These are phyloP conservation scores for Mormyrus hasselquistii DNA, from an alignment of 2,797 vertebrate genomes.

Conservation along the genomic window DNA sequence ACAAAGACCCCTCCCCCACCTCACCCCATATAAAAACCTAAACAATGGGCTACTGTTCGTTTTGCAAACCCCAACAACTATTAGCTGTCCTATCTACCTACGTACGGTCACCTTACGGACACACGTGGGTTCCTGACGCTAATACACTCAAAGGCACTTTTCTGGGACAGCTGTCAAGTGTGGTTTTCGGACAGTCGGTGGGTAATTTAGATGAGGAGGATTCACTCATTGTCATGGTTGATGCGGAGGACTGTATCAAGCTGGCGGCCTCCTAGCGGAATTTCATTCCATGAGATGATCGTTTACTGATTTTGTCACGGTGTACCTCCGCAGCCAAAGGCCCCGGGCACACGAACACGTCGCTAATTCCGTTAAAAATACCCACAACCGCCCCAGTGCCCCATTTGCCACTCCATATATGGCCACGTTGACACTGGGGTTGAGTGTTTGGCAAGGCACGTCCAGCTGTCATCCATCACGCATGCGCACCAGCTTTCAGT, in stretches of 20 bases:
- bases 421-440: constrained; percentile 63
- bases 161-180: not conserved
- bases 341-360: constrained; percentile 34
- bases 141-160: not conserved
- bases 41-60: not conserved
- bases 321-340: constrained; percentile 14
- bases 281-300: not conserved
- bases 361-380: constrained; percentile 70
- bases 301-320: not conserved
- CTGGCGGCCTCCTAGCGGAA: not conserved
- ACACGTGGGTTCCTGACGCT: not conserved
- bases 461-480: constrained; percentile 55
- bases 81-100: not conserved
- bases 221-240: not conserved
- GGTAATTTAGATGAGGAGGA: not conserved
- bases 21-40: not conserved
- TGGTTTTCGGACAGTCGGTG: not conserved
- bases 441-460: constrained; percentile 63
- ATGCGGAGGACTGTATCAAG: not conserved
- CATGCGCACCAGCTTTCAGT: constrained; percentile 38
- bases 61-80: not conserved
- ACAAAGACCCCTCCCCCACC: not conserved
- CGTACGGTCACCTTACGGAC: not conserved
- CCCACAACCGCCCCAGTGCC: constrained; percentile 63
- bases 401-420: constrained; percentile 70